These are phyloP conservation scores for Typhlichthys subterraneus DNA, from an alignment of 2,797 vertebrate species.

Conservation along the genomic window DNA sequence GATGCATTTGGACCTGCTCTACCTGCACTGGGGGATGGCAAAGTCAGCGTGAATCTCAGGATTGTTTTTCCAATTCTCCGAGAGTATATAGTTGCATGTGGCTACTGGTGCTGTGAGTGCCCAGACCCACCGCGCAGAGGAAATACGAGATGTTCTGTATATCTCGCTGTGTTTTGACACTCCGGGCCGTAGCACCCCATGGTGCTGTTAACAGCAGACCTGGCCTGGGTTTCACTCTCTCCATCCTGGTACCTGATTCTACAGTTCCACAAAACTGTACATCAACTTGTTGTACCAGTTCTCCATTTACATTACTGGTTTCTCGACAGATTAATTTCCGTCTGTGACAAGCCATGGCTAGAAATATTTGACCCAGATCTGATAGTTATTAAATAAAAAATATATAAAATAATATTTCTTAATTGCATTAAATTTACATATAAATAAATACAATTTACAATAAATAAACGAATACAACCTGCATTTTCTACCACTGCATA, in stretches of 20 bases:
- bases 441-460: no score
- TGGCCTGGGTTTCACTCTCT: no score
- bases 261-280: no score
- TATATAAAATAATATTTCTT: no score
- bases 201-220: no score
- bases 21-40: conserved; percentile 36
- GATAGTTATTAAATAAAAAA: conserved; percentile 5
- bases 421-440: no score
- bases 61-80: conserved; percentile 44
- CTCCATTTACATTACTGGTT: neutral
- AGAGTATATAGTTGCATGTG: conserved; percentile 22
- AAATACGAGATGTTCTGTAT: neutral
- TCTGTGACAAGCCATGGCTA: conserved; percentile 22
- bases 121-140: conserved; percentile 7
- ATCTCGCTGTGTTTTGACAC: conserved; percentile 5
- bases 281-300: neutral
- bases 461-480: no score
- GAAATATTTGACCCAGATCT: conserved; percentile 40
- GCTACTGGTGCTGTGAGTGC: neutral
- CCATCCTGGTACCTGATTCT: no score
- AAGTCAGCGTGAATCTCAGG: conserved; percentile 31
- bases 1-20: conserved; percentile 36
- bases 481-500: no score
- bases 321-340: neutral
- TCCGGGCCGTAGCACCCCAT: neutral